Percentiles rank a stretch among this genome's conserved stretches.
Evolutionary conservation across 2,797 vertebrate species (phyloP).

Genomic region (Enteromius argenteus): DNA sequence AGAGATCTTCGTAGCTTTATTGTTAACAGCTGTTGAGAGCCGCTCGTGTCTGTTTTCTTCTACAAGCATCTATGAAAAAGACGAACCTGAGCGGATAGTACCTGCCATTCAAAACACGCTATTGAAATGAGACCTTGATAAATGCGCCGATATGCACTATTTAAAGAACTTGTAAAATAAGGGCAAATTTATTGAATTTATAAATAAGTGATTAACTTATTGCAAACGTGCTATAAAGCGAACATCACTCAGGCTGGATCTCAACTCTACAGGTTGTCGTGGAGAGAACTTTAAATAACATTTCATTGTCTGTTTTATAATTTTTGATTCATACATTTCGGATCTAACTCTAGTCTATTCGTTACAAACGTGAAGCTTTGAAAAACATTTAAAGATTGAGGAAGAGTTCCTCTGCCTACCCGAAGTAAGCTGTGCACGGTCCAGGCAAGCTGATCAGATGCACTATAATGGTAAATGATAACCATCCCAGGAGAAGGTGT

Average conservation of each 20-base stretch:
- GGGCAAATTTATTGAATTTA: not conserved
- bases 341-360: not conserved
- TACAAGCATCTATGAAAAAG: slow-evolving; percentile 71
- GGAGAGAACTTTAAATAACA: not conserved
- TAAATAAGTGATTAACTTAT: not conserved
- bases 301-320: not conserved
- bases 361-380: not conserved
- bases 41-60: slow-evolving; percentile 65
- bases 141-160: not conserved
- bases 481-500: slow-evolving; percentile 95
- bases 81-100: slow-evolving; percentile 64
- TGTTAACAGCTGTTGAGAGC: slow-evolving; percentile 82
- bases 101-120: slow-evolving; percentile 64
- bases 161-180: not conserved
- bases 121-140: not conserved
- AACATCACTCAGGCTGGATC: not conserved
- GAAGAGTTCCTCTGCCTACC: slow-evolving; percentile 74
- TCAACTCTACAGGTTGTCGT: slow-evolving; percentile 23
- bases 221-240: not conserved
- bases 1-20: slow-evolving; percentile 80
- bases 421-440: slow-evolving; percentile 92
- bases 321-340: not conserved
- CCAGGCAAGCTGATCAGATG: slow-evolving; percentile 83
- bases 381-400: slow-evolving; percentile 15
- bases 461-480: slow-evolving; percentile 87